Evolutionary conservation across 2,113 vertebrate genomes (phyloP).

Genomic region (Malurus alboscapulatus): DNA sequence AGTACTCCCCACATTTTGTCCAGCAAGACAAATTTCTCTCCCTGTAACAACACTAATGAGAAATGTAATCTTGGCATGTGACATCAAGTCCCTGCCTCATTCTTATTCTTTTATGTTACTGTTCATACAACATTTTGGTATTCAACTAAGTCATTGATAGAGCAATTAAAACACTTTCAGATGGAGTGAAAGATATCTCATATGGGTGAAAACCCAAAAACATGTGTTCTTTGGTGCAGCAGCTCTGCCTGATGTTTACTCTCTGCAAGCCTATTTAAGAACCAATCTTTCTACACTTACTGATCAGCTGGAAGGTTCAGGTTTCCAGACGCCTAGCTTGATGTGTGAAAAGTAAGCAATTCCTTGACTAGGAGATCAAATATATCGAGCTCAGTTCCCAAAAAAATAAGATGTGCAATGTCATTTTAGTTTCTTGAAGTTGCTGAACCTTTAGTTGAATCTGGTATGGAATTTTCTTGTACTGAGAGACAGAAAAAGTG

Average conservation of each 20-base stretch:
- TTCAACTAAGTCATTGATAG: neutral
- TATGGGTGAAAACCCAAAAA: neutral
- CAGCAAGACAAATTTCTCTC: slow-evolving; percentile 31
- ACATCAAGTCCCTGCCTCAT: neutral
- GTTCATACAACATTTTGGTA: neutral
- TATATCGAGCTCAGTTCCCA: neutral
- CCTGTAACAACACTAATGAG: neutral
- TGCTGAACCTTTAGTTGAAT: neutral
- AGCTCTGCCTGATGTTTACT: neutral
- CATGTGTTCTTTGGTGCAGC: neutral
- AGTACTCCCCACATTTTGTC: slow-evolving; percentile 44
- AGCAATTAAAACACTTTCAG: neutral
- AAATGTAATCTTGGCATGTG: neutral
- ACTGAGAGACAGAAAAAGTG: neutral
- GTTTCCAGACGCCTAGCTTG: neutral
- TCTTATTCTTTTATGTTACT: neutral
- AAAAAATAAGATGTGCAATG: neutral
- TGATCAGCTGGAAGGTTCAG: neutral
- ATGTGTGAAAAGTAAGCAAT: neutral
- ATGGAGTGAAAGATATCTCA: neutral
- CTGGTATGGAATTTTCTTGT: neutral
- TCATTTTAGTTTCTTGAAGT: neutral
- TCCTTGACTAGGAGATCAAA: neutral
- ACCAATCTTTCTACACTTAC: neutral
- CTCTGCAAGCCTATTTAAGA: neutral